Evolutionary conservation across 92 coral and sea anemone genomes (phyloP).

Genomic region (Epizoanthus rinbou): DNA sequence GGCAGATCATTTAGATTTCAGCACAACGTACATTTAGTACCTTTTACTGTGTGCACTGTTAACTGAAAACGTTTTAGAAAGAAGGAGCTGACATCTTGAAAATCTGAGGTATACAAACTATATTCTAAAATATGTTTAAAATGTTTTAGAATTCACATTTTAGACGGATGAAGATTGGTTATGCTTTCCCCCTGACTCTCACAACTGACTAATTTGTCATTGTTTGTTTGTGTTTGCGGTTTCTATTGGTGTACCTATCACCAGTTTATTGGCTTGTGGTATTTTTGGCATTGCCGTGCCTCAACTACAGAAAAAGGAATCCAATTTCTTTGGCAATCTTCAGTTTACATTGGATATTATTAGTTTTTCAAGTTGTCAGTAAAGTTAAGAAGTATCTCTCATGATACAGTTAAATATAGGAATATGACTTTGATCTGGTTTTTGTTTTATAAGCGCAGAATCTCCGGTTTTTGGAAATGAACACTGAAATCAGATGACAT

Average conservation of each 20-base stretch:
- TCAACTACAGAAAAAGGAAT: too few relatives aligned
- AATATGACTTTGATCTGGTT: too few relatives aligned
- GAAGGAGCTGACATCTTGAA: constrained; percentile 12
- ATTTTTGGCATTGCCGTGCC: not conserved
- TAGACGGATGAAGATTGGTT: too few relatives aligned
- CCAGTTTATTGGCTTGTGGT: not conserved
- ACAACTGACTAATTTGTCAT: not conserved
- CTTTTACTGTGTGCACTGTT: not conserved
- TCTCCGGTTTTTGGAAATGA: too few relatives aligned
- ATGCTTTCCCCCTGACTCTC: too few relatives aligned
- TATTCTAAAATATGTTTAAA: not conserved
- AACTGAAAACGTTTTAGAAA: not conserved
- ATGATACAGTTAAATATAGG: not conserved
- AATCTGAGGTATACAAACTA: not conserved
- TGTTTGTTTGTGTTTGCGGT: not conserved
- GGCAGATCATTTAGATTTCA: not conserved
- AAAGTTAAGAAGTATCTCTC: not conserved
- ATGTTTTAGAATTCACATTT: too few relatives aligned
- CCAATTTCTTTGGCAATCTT: too few relatives aligned
- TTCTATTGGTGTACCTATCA: too few relatives aligned
- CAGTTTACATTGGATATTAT: not conserved
- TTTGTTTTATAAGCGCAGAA: too few relatives aligned
- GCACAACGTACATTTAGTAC: not conserved
- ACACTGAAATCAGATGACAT: too few relatives aligned
- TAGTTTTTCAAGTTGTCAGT: constrained; percentile 1